phyloP scores from a whole-genome alignment of 2,113 vertebrate species.

The Pangasianodon gigas region DNA sequence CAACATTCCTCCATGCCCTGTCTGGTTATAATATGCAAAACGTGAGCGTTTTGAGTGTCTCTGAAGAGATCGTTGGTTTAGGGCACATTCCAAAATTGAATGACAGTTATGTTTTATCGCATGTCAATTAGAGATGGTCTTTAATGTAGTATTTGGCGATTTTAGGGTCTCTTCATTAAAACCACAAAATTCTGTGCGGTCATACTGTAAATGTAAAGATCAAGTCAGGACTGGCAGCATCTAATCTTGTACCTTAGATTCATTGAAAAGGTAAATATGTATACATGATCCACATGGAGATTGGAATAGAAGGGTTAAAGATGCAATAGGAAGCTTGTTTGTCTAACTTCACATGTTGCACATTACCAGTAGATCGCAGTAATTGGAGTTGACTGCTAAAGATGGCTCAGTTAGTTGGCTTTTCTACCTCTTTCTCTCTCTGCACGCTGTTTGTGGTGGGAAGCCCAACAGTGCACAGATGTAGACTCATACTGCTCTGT shows the following conservation, averaged over 20 bases:
- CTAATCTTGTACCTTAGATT: constrained; percentile 46
- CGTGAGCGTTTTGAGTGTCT: neutral
- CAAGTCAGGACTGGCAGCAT: constrained; percentile 8
- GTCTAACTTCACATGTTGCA: constrained; percentile 66
- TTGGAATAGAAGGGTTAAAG: constrained; percentile 46
- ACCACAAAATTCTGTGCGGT: constrained; percentile 36
- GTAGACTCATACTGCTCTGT: constrained; percentile 62
- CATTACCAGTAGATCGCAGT: constrained; percentile 67
- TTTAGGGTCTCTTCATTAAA: constrained; percentile 26
- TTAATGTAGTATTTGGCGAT: constrained; percentile 57
- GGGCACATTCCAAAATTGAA: constrained; percentile 50
- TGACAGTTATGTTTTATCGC: constrained; percentile 54
- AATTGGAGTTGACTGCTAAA: constrained; percentile 69
- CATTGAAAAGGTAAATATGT: constrained; percentile 39
- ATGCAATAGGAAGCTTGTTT: constrained; percentile 59
- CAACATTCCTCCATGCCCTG: neutral
- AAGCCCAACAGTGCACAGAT: constrained; percentile 62
- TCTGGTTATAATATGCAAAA: constrained; percentile 43
- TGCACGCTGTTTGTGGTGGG: constrained; percentile 42
- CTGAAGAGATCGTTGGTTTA: constrained; percentile 56
- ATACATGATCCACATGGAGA: constrained; percentile 60
- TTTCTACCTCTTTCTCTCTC: constrained; percentile 17
- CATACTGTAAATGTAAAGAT: constrained; percentile 19
- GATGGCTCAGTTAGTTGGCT: constrained; percentile 64
- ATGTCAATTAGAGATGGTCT: constrained; percentile 56